A percentile compares a stretch with the other conserved stretches of the same genome.
These are phyloP conservation scores for Tadarida brasiliensis DNA, from an alignment of 2,797 vertebrate species.

Conservation along the genomic window DNA sequence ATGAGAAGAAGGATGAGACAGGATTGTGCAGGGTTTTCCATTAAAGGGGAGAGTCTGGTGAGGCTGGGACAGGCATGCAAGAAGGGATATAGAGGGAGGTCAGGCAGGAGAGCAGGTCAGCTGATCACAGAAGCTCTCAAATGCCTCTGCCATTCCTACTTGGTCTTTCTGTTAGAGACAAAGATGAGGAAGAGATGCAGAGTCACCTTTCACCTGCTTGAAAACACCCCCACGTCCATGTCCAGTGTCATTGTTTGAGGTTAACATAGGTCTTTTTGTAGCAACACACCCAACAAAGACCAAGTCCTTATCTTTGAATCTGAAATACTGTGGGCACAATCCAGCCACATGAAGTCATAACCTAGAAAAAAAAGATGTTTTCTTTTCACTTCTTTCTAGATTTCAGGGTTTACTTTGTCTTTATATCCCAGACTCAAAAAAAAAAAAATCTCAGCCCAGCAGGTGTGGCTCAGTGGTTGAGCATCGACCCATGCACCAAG, in stretches of 20 bases:
- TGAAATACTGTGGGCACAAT: not conserved
- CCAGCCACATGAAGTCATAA: not conserved
- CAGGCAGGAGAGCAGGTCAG: not conserved
- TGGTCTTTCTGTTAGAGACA: not conserved
- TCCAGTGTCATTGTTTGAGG: not conserved
- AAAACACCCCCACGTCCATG: not conserved
- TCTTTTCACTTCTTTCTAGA: not conserved
- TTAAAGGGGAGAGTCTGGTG: too few species aligned
- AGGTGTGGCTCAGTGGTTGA: too few species aligned
- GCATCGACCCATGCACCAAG: too few species aligned
- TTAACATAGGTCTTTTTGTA: not conserved
- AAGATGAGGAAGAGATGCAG: not conserved
- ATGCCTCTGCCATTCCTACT: not conserved
- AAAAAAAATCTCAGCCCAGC: too few species aligned
- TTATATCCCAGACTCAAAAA: not conserved
- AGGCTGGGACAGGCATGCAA: rapidly evolving
- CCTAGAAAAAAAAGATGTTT: not conserved
- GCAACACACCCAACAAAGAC: not conserved
- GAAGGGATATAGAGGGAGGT: rapidly evolving
- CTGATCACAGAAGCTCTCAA: not conserved
- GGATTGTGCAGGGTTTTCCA: not conserved
- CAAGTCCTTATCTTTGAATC: not conserved
- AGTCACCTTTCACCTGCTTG: not conserved
- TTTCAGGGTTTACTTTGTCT: not conserved
- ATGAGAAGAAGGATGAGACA: not conserved